Conservation (phyloP, 2,113 vertebrate species). For the Callospermophilus lateralis region DNA sequence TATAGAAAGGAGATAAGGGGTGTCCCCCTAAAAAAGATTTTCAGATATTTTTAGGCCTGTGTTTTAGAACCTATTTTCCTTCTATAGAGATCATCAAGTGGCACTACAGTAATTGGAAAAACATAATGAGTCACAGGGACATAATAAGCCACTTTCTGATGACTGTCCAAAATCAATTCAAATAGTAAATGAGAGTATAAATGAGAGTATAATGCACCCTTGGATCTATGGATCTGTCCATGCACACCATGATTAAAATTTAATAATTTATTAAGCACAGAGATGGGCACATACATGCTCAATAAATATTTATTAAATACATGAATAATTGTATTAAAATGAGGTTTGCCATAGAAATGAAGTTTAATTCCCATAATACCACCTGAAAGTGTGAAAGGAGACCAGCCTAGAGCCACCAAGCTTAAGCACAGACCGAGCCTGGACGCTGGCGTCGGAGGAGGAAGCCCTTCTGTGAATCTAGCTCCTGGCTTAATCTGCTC, state of each 20-base stretch:
- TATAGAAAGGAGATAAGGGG: background rate
- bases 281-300: background rate
- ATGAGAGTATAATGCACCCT: background rate
- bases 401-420: background rate
- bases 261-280: slow-evolving; percentile 61
- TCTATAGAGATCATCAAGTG: background rate
- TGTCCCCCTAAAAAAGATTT: background rate
- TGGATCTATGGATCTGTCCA: background rate
- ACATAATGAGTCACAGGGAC: too few relatives aligned
- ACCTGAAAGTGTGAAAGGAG: background rate
- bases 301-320: slow-evolving; percentile 69
- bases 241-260: slow-evolving; percentile 12
- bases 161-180: background rate
- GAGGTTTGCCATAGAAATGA: background rate
- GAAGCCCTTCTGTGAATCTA: too few relatives aligned
- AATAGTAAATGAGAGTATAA: background rate
- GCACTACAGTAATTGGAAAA: background rate
- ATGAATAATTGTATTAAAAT: slow-evolving; percentile 40
- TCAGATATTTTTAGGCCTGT: background rate
- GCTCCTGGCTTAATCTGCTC: too few relatives aligned
- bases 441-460: background rate
- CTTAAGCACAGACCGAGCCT: rapidly evolving
- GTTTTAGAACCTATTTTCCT: background rate
- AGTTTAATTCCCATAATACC: background rate
- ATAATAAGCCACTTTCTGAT: background rate